phyloP scores from a whole-genome alignment of 2,797 vertebrate species.

The Danio albolineatus region DNA sequence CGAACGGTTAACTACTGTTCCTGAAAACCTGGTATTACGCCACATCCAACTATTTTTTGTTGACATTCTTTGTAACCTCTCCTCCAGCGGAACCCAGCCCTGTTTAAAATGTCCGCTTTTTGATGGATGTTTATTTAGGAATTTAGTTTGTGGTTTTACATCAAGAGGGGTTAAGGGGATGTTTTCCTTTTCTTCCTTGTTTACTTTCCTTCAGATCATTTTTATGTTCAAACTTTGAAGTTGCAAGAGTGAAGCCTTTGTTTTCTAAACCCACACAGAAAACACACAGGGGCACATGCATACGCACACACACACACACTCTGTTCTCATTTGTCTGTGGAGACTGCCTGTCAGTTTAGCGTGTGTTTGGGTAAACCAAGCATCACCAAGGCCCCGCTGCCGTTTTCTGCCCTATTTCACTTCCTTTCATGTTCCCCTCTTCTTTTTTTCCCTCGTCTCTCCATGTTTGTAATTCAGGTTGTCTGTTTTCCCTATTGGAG shows the following conservation, averaged over 20 bases:
- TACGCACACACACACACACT: slow-evolving; percentile 42
- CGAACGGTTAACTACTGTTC: neutral
- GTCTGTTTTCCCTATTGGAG: slow-evolving; percentile 58
- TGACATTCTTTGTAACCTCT: slow-evolving; percentile 26
- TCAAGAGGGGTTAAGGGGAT: slow-evolving; percentile 48
- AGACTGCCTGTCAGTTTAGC: slow-evolving; percentile 55
- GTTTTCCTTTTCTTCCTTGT: slow-evolving; percentile 50
- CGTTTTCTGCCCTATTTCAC: slow-evolving; percentile 63
- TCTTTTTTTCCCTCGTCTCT: slow-evolving; percentile 28
- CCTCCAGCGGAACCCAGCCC: neutral
- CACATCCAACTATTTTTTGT: neutral
- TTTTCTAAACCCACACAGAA: slow-evolving; percentile 50
- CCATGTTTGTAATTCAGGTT: slow-evolving; percentile 57
- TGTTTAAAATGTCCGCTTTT: slow-evolving; percentile 16
- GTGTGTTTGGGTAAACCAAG: slow-evolving; percentile 53
- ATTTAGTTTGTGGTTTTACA: slow-evolving; percentile 55
- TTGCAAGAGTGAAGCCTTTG: slow-evolving; percentile 52
- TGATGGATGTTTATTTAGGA: slow-evolving; percentile 52
- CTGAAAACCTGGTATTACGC: slow-evolving; percentile 8
- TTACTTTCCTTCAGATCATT: slow-evolving; percentile 54
- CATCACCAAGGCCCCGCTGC: slow-evolving; percentile 56
- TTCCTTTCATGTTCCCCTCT: slow-evolving; percentile 60
- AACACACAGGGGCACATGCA: slow-evolving; percentile 23
- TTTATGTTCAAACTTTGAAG: slow-evolving; percentile 56
- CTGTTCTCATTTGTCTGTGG: slow-evolving; percentile 52